Conservation (phyloP, 2,888 invertebrate species). For the Resseliella maxima region DNA sequence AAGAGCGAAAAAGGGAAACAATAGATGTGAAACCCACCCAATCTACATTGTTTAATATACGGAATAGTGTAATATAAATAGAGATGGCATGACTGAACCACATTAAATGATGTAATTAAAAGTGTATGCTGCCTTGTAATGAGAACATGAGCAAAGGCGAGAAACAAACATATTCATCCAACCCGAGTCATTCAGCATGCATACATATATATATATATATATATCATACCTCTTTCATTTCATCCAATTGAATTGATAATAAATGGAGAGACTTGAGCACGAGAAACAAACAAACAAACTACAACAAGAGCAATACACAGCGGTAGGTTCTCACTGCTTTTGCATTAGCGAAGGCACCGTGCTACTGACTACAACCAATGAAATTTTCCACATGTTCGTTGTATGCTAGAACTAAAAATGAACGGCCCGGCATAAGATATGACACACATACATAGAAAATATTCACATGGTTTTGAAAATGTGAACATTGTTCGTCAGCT, state of each 20-base stretch:
- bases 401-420: background rate
- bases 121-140: slow-evolving; percentile 50
- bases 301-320: slow-evolving; percentile 22
- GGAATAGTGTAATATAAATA: background rate
- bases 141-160: slow-evolving; percentile 35
- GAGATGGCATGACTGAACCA: slow-evolving; percentile 25
- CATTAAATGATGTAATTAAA: slow-evolving; percentile 53
- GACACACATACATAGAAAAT: background rate
- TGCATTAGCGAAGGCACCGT: background rate
- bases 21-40: slow-evolving; percentile 31
- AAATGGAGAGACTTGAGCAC: background rate
- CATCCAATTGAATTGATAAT: slow-evolving; percentile 51
- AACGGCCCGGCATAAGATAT: slow-evolving; percentile 34
- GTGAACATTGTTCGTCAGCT: background rate
- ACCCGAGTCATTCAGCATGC: background rate
- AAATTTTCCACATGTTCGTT: slow-evolving; percentile 48
- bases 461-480: background rate
- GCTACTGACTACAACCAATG: slow-evolving; percentile 47
- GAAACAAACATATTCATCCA: slow-evolving; percentile 44
- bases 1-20: slow-evolving; percentile 28
- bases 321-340: background rate
- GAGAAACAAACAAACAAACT: slow-evolving; percentile 39
- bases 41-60: background rate
- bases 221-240: slow-evolving; percentile 52
- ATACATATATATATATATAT: background rate